phyloP scores from a whole-genome alignment of 2,113 vertebrate species.

The Notechis scutatus region DNA sequence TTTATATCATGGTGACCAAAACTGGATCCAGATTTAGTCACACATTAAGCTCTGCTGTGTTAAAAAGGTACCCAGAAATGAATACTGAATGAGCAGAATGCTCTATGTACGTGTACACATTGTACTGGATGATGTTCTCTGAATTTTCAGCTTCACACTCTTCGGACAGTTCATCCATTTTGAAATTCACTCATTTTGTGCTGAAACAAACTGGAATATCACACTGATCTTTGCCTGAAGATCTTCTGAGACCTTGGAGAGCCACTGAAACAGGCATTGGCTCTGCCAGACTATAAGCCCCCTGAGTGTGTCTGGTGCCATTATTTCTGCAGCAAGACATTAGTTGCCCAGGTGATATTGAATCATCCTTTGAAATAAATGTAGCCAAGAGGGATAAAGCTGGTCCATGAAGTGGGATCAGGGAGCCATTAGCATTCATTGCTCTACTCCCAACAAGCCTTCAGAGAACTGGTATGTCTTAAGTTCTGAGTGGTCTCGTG shows the following conservation, averaged over 20 bases:
- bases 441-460: neutral
- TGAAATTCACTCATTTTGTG: neutral
- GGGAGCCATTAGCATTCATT: neutral
- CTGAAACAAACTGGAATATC: neutral
- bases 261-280: neutral
- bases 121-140: neutral
- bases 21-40: neutral
- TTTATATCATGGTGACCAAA: neutral
- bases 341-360: neutral
- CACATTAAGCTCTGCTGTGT: neutral
- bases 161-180: neutral
- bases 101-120: neutral
- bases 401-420: neutral
- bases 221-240: neutral
- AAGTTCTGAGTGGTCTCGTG: neutral
- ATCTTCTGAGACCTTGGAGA: neutral
- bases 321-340: neutral
- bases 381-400: neutral
- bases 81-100: neutral
- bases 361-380: neutral
- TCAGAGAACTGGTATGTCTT: slow-evolving; percentile 8
- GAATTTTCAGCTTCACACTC: neutral
- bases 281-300: neutral
- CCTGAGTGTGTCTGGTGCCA: neutral
- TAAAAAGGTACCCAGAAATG: neutral